Evolutionary conservation across 2,888 invertebrate species (phyloP).

Genomic region (Cepaea hortensis): DNA sequence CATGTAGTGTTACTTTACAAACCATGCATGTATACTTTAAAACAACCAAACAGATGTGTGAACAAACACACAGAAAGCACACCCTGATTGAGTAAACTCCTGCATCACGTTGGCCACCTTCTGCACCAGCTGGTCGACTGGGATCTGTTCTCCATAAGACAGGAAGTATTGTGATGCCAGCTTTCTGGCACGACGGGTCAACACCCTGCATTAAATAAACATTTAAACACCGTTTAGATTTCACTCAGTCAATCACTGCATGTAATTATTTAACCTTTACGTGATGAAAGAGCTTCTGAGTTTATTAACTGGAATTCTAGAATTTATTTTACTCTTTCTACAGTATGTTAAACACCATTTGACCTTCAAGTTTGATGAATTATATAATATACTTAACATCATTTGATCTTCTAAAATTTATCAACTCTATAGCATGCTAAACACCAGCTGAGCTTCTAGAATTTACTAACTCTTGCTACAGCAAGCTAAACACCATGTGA

Average conservation of each 20-base stretch:
- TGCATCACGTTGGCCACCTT: slow-evolving; percentile 98
- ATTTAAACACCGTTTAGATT: neutral
- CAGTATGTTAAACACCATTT: too few species aligned
- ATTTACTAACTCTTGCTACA: too few species aligned
- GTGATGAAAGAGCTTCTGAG: too few species aligned
- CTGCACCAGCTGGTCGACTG: slow-evolving; percentile 96
- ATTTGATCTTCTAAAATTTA: too few species aligned
- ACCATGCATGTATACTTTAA: neutral
- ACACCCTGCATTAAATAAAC: slow-evolving; percentile 82
- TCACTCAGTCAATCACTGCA: neutral
- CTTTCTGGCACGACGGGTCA: slow-evolving; percentile 94
- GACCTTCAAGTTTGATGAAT: too few species aligned
- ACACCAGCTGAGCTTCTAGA: too few species aligned
- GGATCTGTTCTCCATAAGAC: slow-evolving; percentile 95
- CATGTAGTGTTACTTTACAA: neutral
- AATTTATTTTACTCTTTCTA: too few species aligned
- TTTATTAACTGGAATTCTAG: too few species aligned
- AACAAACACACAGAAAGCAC: neutral
- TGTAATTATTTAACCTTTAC: too few species aligned
- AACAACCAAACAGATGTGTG: neutral
- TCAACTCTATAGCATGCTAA: too few species aligned
- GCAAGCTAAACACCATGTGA: too few species aligned
- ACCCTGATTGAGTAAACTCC: slow-evolving; percentile 98
- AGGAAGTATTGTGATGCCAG: slow-evolving; percentile 95
- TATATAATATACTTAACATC: too few species aligned